phyloP scores from a whole-genome alignment of 1,140 invertebrate species.

The Euglossa dilemma region DNA sequence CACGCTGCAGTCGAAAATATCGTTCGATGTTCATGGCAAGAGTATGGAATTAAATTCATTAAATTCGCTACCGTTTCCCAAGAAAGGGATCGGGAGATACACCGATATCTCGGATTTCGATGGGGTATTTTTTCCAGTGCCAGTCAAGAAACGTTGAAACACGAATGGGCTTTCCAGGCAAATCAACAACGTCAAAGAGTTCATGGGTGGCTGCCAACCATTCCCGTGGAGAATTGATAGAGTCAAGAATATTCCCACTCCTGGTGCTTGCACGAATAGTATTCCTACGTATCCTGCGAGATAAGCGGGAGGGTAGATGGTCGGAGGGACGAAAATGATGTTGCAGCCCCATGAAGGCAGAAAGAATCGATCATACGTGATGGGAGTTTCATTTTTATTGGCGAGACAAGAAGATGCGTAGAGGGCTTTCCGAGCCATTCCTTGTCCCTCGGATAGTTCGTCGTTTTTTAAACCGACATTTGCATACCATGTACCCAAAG shows the following conservation, averaged over 20 bases:
- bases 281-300: conserved; percentile 66
- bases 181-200: conserved; percentile 59
- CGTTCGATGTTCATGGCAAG: no score
- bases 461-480: conserved; percentile 41
- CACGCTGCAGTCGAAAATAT: no score
- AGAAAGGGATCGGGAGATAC: not conserved
- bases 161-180: conserved; percentile 18
- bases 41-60: no score
- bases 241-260: conserved; percentile 71
- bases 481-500: conserved; percentile 1
- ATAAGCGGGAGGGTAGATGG: conserved; percentile 61
- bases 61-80: not conserved
- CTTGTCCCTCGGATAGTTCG: conserved; percentile 18
- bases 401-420: conserved; percentile 67
- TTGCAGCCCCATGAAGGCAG: conserved; percentile 65
- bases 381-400: conserved; percentile 79
- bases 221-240: conserved; percentile 74
- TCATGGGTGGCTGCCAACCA: conserved; percentile 56
- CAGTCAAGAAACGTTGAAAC: not conserved
- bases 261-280: conserved; percentile 54
- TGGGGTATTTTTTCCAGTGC: conserved; percentile 2
- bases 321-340: conserved; percentile 65
- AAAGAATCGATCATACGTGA: conserved; percentile 79
- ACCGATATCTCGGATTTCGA: not conserved
- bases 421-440: conserved; percentile 59